These are phyloP conservation scores for Sebastes diaconus DNA, from an alignment of 2,797 vertebrate genomes.

Conservation along the genomic window DNA sequence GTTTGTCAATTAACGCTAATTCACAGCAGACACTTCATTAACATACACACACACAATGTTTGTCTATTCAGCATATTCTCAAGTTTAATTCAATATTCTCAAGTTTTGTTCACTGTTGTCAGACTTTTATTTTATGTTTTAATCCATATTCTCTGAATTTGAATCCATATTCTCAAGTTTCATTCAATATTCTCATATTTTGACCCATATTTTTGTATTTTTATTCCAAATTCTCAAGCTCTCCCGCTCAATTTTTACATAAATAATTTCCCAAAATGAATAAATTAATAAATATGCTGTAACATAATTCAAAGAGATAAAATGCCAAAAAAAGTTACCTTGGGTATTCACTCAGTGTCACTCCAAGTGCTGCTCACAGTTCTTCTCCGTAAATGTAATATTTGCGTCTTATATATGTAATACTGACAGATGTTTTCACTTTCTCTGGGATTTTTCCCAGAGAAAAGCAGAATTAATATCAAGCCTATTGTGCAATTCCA, in stretches of 20 bases:
- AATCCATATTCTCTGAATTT: neutral
- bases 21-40: neutral
- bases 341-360: neutral
- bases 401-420: neutral
- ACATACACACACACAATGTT: neutral
- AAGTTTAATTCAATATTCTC: neutral
- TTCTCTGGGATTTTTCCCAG: neutral
- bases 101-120: neutral
- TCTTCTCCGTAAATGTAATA: neutral
- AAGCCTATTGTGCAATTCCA: neutral
- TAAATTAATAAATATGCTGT: neutral
- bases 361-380: neutral
- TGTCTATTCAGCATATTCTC: neutral
- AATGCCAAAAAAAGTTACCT: neutral
- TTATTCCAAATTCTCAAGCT: neutral
- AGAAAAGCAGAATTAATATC: neutral
- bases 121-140: neutral
- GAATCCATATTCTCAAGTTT: neutral
- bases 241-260: neutral
- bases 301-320: neutral
- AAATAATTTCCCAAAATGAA: neutral
- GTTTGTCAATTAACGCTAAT: neutral
- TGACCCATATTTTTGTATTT: neutral
- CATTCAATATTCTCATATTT: neutral
- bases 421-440: neutral